Percentiles rank a stretch among this genome's conserved stretches.
Conservation (phyloP, 2,113 vertebrate species). For the Eurystomus gularis region DNA sequence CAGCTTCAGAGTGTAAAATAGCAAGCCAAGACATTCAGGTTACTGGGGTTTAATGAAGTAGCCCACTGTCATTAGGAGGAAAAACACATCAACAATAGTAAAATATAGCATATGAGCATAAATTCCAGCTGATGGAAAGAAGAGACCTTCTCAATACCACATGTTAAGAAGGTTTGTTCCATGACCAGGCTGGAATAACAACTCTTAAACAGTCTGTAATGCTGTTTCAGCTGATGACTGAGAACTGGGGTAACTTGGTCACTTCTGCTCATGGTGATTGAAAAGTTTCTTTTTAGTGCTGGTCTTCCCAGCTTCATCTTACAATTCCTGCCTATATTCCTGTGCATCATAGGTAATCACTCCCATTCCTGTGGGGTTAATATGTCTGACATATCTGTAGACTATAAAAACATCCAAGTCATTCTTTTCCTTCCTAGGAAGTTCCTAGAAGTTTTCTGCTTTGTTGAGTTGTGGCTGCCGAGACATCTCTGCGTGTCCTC, state of each 20-base stretch:
- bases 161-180: background rate
- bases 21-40: background rate
- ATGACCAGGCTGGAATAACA: background rate
- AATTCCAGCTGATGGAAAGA: conserved; percentile 1
- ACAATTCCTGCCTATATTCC: background rate
- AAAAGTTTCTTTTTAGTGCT: background rate
- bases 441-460: background rate
- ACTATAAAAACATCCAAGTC: background rate
- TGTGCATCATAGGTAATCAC: background rate
- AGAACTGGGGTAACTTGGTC: background rate
- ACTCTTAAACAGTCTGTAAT: background rate
- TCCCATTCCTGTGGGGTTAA: background rate
- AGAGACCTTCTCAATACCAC: background rate
- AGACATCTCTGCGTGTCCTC: background rate
- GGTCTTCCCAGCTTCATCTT: background rate
- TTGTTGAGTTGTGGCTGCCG: background rate
- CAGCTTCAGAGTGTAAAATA: background rate
- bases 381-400: background rate
- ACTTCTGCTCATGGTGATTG: background rate
- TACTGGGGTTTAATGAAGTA: conserved; percentile 15
- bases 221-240: background rate
- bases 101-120: background rate
- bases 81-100: conserved; percentile 5
- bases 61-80: background rate
- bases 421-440: accelerated